Evolutionary conservation across 2,888 invertebrate genomes (phyloP), one percentile per base, ranked within the genome.

Genomic region (Synergus itoensis): DNA sequence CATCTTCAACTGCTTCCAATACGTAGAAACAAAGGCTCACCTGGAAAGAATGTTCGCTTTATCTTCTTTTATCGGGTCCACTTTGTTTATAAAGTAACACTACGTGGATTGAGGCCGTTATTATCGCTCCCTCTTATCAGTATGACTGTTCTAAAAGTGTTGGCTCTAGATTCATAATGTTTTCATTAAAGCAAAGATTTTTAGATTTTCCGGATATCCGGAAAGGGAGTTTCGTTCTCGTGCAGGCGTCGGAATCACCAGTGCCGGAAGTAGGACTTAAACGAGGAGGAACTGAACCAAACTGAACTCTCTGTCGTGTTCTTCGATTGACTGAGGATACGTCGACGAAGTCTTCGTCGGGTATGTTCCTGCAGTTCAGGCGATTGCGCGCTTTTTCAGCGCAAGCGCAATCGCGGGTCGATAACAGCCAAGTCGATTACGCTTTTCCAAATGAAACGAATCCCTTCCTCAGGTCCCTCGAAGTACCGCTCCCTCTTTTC

Each of bases 321-420:
- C 75, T 82, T 82, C 81, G 79, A 81, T 79, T 77, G 78, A 83
- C 83, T 81, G 78, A 62, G 79, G 69, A 67, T 75, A 28, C 79
- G 73, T 73, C 77, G 53, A 64, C 77, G 53, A 65, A 62, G 48
- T 73, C 73, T 73, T 40, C 64, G 40, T 63, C 60, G 40, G 36
- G n/a, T 65, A 14, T 53, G 60, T 83, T 82, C 80, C 78, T 76
- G 36, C 60, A 48, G 81, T 83, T 82, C 82, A 77, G 84, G 85
- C 87, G 88, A 89, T 89, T 89, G 87, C 87, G 90, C 89, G 89
- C 88, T 90, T 89, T 86, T 84, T 84, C 83, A 86, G 86, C 90
- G 91, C 91, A 91, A 88, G 89, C 91, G 90, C 90, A 89, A 88
- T 89, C 83, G 86, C 85, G 86, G 90, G 88, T 91, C 91, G 89